These are phyloP conservation scores for Pipra filicauda DNA, from an alignment of 2,113 vertebrate species.

Conservation along the genomic window DNA sequence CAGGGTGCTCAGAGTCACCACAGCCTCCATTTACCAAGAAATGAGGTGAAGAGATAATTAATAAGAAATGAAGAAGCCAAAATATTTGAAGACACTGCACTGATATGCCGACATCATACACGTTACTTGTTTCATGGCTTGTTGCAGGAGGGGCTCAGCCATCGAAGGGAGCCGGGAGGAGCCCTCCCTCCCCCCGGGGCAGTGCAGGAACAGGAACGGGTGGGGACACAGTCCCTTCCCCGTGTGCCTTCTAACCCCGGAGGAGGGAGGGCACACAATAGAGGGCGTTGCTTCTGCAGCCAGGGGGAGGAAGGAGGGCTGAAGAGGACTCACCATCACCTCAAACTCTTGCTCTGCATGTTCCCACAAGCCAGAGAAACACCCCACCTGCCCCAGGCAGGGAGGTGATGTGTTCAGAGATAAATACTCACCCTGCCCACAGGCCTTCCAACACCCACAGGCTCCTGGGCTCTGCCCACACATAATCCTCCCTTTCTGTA, in stretches of 20 bases:
- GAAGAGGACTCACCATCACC: neutral
- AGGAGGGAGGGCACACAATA: neutral
- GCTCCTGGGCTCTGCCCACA: constrained; percentile 14
- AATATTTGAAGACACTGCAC: neutral
- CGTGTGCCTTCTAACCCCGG: accelerated
- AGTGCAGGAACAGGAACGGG: accelerated
- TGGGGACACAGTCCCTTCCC: accelerated
- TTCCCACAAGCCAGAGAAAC: constrained; percentile 53
- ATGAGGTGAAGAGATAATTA: neutral
- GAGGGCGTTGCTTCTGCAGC: neutral
- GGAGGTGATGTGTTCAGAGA: neutral
- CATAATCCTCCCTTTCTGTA: constrained; percentile 49
- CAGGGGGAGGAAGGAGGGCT: neutral
- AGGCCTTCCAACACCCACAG: constrained; percentile 43
- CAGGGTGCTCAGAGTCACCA: neutral
- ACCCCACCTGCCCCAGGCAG: constrained; percentile 9
- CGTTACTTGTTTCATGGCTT: neutral
- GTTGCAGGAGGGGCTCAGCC: neutral
- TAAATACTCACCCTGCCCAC: constrained; percentile 57
- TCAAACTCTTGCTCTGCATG: neutral
- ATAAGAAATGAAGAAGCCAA: neutral
- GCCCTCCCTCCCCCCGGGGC: neutral
- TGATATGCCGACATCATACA: neutral
- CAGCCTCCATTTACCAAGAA: neutral
- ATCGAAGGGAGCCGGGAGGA: neutral